Conservation (phyloP, 2,113 vertebrate species). For the Athene noctua region DNA sequence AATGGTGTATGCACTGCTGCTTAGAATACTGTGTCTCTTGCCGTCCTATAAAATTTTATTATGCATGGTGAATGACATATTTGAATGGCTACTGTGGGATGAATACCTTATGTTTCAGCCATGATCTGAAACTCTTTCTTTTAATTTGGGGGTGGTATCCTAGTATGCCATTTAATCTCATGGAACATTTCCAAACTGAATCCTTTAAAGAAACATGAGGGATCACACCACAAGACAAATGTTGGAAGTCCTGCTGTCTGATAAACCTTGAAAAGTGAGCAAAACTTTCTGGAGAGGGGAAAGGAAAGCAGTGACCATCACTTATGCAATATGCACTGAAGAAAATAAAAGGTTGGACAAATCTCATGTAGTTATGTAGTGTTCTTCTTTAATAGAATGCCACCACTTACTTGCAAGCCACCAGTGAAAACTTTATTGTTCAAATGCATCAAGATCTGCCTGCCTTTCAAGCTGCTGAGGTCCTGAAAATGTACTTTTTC, state of each 20-base stretch:
- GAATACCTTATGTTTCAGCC: slow-evolving; percentile 38
- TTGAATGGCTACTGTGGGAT: slow-evolving; percentile 4
- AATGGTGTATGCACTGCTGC: background rate
- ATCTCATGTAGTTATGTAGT: background rate
- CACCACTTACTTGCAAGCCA: background rate
- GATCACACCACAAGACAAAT: background rate
- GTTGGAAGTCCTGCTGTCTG: background rate
- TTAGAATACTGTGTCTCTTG: background rate
- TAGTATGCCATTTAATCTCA: background rate
- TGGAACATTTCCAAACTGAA: background rate
- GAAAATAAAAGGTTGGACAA: background rate
- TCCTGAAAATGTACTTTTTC: background rate
- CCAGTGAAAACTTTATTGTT: background rate
- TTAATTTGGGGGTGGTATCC: background rate
- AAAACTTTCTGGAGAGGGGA: background rate
- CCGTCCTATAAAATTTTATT: slow-evolving; percentile 40
- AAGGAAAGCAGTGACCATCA: background rate
- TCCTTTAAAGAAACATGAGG: background rate
- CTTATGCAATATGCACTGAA: background rate
- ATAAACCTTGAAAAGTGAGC: background rate
- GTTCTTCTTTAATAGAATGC: background rate
- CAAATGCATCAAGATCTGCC: background rate
- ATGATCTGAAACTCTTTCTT: background rate
- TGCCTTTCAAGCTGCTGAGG: background rate
- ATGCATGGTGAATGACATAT: background rate